These are phyloP conservation scores for Microhierax caerulescens DNA, from an alignment of 2,797 vertebrate species.

Conservation along the genomic window DNA sequence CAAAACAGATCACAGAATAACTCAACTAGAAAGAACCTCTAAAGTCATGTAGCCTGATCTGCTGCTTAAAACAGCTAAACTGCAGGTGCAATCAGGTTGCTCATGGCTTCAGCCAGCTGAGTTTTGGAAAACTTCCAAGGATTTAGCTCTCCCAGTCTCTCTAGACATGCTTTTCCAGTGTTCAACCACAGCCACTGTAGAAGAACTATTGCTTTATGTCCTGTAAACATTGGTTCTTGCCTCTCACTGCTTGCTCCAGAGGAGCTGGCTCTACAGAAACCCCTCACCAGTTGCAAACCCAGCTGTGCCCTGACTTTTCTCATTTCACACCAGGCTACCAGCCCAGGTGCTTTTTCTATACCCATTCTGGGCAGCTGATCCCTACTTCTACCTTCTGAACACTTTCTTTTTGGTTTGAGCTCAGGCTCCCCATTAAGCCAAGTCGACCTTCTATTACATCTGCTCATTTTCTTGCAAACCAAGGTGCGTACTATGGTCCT, in stretches of 20 bases:
- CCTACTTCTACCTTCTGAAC: not conserved
- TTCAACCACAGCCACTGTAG: not conserved
- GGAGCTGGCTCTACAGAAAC: not conserved
- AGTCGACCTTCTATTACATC: not conserved
- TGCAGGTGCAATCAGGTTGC: not conserved
- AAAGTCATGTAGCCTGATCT: fast-evolving
- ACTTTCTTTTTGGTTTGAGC: not conserved
- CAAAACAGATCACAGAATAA: not conserved
- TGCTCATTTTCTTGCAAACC: not conserved
- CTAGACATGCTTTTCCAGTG: not conserved
- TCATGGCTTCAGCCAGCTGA: not conserved
- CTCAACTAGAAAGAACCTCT: not conserved
- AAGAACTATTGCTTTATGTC: not conserved
- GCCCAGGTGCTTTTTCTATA: not conserved
- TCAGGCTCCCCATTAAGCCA: not conserved
- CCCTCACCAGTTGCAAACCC: not conserved
- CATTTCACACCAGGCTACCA: not conserved
- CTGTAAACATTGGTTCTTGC: not conserved
- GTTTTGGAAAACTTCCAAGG: not conserved
- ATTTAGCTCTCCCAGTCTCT: not conserved
- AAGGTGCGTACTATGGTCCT: not conserved
- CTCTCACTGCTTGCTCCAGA: not conserved
- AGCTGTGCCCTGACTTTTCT: not conserved
- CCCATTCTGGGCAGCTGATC: not conserved
- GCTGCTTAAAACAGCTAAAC: not conserved